Evolutionary conservation across 1,140 invertebrate genomes (phyloP).

Genomic region (Sarcophaga peregrina): DNA sequence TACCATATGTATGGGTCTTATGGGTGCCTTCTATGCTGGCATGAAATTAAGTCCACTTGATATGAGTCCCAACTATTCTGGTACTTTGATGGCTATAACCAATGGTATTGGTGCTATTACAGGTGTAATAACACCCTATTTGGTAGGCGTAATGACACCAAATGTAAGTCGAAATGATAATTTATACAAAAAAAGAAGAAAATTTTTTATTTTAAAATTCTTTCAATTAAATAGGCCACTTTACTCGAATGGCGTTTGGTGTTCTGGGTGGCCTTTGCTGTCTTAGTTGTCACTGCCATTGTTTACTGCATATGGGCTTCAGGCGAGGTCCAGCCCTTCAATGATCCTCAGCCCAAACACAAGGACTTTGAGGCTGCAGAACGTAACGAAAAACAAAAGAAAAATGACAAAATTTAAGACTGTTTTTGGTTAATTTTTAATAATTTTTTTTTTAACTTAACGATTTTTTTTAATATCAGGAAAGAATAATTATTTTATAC

Average conservation of each 20-base stretch:
- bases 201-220: not conserved
- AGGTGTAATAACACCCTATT: constrained; percentile 81
- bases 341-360: constrained; percentile 63
- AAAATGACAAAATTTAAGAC: constrained; percentile 1
- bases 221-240: constrained; percentile 70
- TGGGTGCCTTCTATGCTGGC: constrained; percentile 81
- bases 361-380: constrained; percentile 44
- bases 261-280: constrained; percentile 82
- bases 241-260: constrained; percentile 83
- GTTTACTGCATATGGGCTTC: constrained; percentile 79
- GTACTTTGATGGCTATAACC: constrained; percentile 84
- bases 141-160: constrained; percentile 81
- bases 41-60: constrained; percentile 88
- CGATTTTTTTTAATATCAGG: not conserved
- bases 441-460: not conserved
- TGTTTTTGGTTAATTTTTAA: not conserved
- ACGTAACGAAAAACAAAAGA: constrained; percentile 10
- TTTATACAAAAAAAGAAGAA: not conserved
- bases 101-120: constrained; percentile 86
- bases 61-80: constrained; percentile 85
- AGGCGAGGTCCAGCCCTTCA: constrained; percentile 80
- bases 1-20: constrained; percentile 78
- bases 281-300: constrained; percentile 79
- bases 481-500: constrained; percentile 6
- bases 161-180: constrained; percentile 70